Evolutionary conservation across 1,140 invertebrate species (phyloP).

Genomic region (Zaprionus nigranus): DNA sequence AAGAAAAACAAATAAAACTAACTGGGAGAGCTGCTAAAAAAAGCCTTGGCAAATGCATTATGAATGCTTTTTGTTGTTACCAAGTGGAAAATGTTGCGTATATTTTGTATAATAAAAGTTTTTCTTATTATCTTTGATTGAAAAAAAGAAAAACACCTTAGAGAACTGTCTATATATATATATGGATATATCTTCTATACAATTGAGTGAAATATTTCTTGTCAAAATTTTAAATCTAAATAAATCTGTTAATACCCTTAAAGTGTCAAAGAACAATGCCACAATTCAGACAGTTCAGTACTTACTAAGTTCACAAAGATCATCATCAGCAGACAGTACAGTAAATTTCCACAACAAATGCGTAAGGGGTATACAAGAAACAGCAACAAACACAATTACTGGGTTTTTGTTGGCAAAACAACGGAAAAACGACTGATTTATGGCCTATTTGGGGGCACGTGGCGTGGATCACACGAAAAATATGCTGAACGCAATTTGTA

Average conservation of each 20-base stretch:
- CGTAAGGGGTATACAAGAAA: not conserved
- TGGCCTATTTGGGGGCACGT: slow-evolving; percentile 57
- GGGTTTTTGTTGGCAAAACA: slow-evolving; percentile 20
- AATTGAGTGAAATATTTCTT: not conserved
- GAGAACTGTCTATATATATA: not conserved
- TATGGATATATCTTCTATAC: not conserved
- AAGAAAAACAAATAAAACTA: slow-evolving; percentile 1
- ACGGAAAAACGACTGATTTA: slow-evolving; percentile 51
- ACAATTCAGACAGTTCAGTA: not conserved
- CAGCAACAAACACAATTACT: not conserved
- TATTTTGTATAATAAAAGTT: not conserved
- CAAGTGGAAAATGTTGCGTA: not conserved
- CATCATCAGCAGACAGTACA: not conserved
- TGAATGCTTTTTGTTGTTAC: not conserved
- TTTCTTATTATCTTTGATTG: not conserved
- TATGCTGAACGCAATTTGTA: slow-evolving; percentile 39
- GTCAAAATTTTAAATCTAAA: not conserved
- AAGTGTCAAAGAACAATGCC: not conserved
- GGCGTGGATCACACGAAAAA: slow-evolving; percentile 44
- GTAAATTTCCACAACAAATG: not conserved
- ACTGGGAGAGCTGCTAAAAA: not conserved
- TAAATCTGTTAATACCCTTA: too few species aligned
- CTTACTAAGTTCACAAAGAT: not conserved
- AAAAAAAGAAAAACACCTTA: too few species aligned
- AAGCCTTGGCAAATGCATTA: not conserved